Percentiles rank a stretch among this genome's conserved stretches.
Conservation (phyloP, 2,113 vertebrate genomes). For the Myxocyprinus asiaticus region DNA sequence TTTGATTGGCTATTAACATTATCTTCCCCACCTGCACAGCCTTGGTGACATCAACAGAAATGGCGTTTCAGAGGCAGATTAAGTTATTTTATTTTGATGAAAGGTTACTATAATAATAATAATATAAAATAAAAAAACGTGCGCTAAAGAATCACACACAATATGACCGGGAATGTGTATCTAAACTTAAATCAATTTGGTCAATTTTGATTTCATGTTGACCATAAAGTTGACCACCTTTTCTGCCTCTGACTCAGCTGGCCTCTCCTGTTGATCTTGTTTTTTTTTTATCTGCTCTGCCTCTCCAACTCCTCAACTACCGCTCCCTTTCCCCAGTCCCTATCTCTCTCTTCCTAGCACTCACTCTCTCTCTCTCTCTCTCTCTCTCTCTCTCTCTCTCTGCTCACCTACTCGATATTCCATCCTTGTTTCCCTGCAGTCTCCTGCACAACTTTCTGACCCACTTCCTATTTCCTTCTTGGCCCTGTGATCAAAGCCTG, state of each 20-base stretch:
- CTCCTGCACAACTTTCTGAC: slow-evolving; percentile 83
- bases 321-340: no score
- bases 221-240: slow-evolving; percentile 28
- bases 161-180: no score
- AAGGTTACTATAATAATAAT: no score
- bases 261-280: slow-evolving; percentile 69
- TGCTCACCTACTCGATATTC: slow-evolving; percentile 82
- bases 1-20: no score
- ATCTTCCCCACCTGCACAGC: no score
- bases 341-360: no score
- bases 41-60: no score
- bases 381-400: slow-evolving; percentile 30
- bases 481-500: slow-evolving; percentile 82
- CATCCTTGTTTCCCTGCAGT: slow-evolving; percentile 84
- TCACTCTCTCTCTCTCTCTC: slow-evolving; percentile 43
- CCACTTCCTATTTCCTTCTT: slow-evolving; percentile 80
- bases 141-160: no score
- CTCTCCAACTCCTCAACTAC: background rate
- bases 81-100: no score
- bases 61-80: no score
- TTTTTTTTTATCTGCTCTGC: slow-evolving; percentile 73
- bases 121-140: no score
- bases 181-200: no score
- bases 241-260: slow-evolving; percentile 61
- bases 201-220: background rate